phyloP scores from a whole-genome alignment of 2,113 vertebrate genomes.

The Stegostoma tigrinum region DNA sequence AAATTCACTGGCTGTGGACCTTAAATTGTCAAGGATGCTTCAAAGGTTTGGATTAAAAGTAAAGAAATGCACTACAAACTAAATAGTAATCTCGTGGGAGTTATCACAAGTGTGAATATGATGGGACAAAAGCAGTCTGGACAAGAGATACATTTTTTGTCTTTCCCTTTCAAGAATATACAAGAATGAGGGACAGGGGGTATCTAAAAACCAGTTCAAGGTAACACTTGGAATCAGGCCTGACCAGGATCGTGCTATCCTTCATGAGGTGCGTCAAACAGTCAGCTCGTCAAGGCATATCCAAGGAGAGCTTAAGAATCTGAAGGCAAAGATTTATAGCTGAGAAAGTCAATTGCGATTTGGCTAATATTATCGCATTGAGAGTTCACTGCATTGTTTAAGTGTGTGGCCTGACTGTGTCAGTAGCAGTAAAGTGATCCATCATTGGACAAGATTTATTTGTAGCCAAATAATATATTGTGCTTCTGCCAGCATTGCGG shows the following conservation, averaged over 20 bases:
- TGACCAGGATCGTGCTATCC: conserved; percentile 80
- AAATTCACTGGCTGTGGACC: too few species aligned
- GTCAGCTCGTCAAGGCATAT: conserved; percentile 72
- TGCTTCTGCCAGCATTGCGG: background rate
- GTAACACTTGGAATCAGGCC: conserved; percentile 65
- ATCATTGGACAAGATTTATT: background rate
- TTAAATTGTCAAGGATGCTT: too few species aligned
- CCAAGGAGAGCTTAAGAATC: conserved; percentile 73
- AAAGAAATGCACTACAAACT: too few species aligned
- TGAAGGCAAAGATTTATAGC: conserved; percentile 82
- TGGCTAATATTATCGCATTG: conserved; percentile 54
- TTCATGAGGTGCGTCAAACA: conserved; percentile 74
- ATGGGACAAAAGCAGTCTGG: too few species aligned
- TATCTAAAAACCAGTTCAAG: conserved; percentile 48
- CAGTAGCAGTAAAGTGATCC: background rate
- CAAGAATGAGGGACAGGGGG: too few species aligned
- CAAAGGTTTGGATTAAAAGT: too few species aligned
- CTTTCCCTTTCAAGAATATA: too few species aligned
- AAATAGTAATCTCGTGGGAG: too few species aligned
- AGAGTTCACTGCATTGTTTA: background rate
- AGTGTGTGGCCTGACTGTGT: background rate
- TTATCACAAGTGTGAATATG: too few species aligned
- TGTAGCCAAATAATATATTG: background rate
- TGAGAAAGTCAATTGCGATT: conserved; percentile 79
- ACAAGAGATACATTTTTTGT: too few species aligned